Evolutionary conservation across 2,797 vertebrate species (phyloP).

Genomic region (Hippopotamyrus pictus): DNA sequence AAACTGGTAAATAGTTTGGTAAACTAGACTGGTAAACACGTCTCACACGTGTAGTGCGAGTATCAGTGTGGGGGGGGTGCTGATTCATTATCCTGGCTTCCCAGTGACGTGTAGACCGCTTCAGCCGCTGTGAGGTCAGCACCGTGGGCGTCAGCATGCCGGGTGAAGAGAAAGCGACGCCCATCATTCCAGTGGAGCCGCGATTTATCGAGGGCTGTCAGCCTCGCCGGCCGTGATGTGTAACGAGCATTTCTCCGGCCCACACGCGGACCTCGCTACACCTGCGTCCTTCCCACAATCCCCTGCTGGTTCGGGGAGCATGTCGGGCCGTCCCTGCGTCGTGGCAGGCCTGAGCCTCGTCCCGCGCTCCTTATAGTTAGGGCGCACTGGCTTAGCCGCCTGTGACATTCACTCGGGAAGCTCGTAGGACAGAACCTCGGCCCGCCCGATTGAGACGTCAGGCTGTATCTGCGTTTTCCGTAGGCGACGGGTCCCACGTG

Average conservation of each 20-base stretch:
- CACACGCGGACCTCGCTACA: conserved; percentile 37
- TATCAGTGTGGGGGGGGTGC: conserved; percentile 34
- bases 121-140: conserved; percentile 22
- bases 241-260: conserved; percentile 38
- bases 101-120: conserved; percentile 42
- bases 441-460: conserved; percentile 60
- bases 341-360: conserved; percentile 58
- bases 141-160: conserved; percentile 17
- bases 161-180: not conserved
- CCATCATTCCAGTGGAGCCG: conserved; percentile 27
- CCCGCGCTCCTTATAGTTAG: conserved; percentile 64
- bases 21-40: not conserved
- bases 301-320: conserved; percentile 13
- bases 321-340: conserved; percentile 28
- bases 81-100: conserved; percentile 61
- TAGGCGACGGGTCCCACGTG: not conserved
- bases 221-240: conserved; percentile 25
- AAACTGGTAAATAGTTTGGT: conserved; percentile 2
- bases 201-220: conserved; percentile 17
- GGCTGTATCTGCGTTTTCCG: not conserved
- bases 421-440: conserved; percentile 54
- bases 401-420: conserved; percentile 65
- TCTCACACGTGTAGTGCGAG: not conserved
- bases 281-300: conserved; percentile 24
- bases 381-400: conserved; percentile 65